phyloP scores from a whole-genome alignment of 1,140 invertebrate genomes.

The Rhopalosiphum padi region DNA sequence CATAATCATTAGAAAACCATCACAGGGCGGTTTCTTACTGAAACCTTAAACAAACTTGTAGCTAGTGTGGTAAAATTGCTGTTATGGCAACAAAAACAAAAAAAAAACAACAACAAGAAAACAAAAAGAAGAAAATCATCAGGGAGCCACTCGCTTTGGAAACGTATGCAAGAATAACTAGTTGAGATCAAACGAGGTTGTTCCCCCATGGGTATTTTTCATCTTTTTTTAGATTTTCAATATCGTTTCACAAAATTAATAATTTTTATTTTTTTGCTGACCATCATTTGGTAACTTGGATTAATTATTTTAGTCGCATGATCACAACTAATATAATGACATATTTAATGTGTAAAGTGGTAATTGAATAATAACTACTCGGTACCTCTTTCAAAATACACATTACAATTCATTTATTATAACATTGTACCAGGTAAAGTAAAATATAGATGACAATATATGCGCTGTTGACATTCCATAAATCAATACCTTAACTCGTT shows the following conservation, averaged over 20 bases:
- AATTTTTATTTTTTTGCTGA: slow-evolving; percentile 19
- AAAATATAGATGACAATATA: neutral
- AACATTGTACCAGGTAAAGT: neutral
- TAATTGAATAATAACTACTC: neutral
- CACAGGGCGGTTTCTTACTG: neutral
- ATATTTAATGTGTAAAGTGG: neutral
- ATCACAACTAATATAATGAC: neutral
- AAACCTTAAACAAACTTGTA: neutral
- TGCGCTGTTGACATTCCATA: neutral
- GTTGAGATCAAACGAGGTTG: slow-evolving; percentile 56
- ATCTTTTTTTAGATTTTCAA: neutral
- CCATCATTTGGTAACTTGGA: slow-evolving; percentile 52
- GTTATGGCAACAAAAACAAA: slow-evolving; percentile 31
- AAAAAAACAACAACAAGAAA: slow-evolving; percentile 5
- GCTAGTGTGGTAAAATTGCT: neutral
- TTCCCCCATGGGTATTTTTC: slow-evolving; percentile 31
- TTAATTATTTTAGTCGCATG: neutral
- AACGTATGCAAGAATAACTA: slow-evolving; percentile 54
- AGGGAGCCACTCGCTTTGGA: slow-evolving; percentile 56
- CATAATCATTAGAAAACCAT: neutral
- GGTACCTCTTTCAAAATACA: slow-evolving; percentile 16
- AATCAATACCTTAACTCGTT: neutral
- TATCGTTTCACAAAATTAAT: neutral
- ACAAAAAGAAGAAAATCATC: slow-evolving; percentile 35
- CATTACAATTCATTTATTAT: neutral